Evolutionary conservation across 2,113 vertebrate genomes (phyloP).

Genomic region (Cavia porcellus): DNA sequence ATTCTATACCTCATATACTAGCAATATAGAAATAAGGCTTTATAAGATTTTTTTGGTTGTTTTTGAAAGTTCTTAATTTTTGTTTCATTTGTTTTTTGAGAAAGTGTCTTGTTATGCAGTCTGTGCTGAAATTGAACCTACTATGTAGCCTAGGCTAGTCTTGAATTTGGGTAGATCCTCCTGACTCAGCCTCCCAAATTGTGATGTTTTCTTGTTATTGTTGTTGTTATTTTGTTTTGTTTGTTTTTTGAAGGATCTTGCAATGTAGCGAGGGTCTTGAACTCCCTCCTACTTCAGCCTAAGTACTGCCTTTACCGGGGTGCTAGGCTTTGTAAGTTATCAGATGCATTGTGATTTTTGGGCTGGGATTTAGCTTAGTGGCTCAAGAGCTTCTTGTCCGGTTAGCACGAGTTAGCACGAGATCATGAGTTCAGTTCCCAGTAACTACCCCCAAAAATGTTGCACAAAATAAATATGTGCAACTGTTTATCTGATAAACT

Average conservation of each 20-base stretch:
- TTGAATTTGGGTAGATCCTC: not conserved
- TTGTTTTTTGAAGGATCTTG: not conserved
- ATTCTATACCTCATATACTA: conserved; percentile 32
- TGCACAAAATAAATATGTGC: conserved; percentile 11
- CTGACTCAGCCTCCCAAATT: not conserved
- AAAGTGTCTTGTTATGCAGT: not conserved
- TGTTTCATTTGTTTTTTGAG: not conserved
- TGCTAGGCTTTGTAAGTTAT: not conserved
- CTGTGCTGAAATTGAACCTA: not conserved
- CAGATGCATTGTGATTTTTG: not conserved
- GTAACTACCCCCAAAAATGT: not conserved
- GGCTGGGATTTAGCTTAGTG: no score
- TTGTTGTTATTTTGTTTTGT: not conserved
- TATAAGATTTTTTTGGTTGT: not conserved
- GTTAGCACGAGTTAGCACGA: no score
- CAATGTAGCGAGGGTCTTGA: not conserved
- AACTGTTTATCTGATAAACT: conserved; percentile 51
- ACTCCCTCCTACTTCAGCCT: not conserved
- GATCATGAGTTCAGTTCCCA: no score
- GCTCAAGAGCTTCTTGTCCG: no score
- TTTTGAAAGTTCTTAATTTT: not conserved
- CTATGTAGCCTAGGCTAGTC: not conserved
- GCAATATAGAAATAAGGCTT: conserved; percentile 42
- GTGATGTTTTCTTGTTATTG: not conserved
- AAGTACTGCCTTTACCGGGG: not conserved